phyloP scores from a whole-genome alignment of 2,797 vertebrate species.

The Sebastolobus altivelis region DNA sequence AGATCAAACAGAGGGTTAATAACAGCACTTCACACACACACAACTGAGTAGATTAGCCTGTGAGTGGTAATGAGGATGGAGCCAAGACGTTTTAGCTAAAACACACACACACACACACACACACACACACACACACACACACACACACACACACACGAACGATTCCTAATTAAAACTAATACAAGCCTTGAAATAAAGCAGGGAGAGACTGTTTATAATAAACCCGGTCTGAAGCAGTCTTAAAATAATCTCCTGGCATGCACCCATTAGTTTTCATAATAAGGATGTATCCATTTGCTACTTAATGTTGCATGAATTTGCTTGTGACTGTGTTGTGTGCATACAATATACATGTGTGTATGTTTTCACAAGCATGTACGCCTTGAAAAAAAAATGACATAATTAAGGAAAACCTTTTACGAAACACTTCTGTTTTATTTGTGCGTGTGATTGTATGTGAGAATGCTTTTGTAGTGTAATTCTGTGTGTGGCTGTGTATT shows the following conservation, averaged over 20 bases:
- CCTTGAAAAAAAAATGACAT: background rate
- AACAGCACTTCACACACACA: conserved; percentile 73
- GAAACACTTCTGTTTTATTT: background rate
- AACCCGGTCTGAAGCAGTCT: conserved; percentile 80
- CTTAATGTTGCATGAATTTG: conserved; percentile 43
- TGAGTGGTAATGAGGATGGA: conserved; percentile 91
- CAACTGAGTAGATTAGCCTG: conserved; percentile 81
- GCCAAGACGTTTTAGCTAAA: conserved; percentile 88
- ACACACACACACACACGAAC: conserved; percentile 80
- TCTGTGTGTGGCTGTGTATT: background rate
- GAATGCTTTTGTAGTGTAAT: background rate
- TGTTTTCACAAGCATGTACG: conserved; percentile 7
- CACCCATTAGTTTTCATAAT: conserved; percentile 69
- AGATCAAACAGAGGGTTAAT: conserved; percentile 91
- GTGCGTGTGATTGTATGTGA: conserved; percentile 9
- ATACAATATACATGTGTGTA: background rate
- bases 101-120: conserved; percentile 3
- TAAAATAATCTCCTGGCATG: conserved; percentile 85
- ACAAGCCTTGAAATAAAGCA: conserved; percentile 85
- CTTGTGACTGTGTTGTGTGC: conserved; percentile 32
- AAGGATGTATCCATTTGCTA: conserved; percentile 48
- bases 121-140: conserved; percentile 79
- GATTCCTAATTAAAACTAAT: conserved; percentile 91
- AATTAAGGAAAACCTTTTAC: background rate
- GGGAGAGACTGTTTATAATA: conserved; percentile 85